Evolutionary conservation across 2,113 vertebrate species (phyloP).

Genomic region (Falco punctatus): DNA sequence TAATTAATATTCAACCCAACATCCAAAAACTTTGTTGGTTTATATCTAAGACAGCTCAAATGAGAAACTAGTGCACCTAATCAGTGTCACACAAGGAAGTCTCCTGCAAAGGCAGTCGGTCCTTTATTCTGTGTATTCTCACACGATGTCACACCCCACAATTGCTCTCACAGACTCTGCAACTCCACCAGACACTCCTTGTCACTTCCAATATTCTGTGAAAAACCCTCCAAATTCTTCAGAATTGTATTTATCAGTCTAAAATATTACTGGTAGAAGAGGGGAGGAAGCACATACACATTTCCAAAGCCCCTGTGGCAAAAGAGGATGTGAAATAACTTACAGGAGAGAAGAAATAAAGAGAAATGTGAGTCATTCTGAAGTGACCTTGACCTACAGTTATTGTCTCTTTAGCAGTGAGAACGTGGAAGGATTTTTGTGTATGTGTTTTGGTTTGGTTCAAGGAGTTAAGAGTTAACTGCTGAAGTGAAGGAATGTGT

Average conservation of each 20-base stretch:
- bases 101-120: fast-evolving
- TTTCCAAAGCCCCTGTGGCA: neutral
- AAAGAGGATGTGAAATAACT: neutral
- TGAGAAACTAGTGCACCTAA: neutral
- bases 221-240: neutral
- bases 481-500: conserved; percentile 50
- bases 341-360: neutral
- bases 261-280: neutral
- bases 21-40: neutral
- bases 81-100: neutral
- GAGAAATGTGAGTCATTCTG: neutral
- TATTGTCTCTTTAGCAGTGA: conserved; percentile 2
- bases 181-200: neutral
- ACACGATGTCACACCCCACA: neutral
- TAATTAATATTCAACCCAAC: neutral
- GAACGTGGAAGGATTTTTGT: neutral
- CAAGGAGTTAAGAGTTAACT: conserved; percentile 43
- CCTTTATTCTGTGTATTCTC: neutral
- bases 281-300: neutral
- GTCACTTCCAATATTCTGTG: neutral
- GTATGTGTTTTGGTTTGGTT: conserved; percentile 26
- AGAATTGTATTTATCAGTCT: neutral
- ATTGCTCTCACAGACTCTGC: neutral
- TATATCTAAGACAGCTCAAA: neutral
- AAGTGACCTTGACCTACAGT: conserved; percentile 26